Evolutionary conservation across 1,140 invertebrate genomes (phyloP).

Genomic region (Cylas formicarius): DNA sequence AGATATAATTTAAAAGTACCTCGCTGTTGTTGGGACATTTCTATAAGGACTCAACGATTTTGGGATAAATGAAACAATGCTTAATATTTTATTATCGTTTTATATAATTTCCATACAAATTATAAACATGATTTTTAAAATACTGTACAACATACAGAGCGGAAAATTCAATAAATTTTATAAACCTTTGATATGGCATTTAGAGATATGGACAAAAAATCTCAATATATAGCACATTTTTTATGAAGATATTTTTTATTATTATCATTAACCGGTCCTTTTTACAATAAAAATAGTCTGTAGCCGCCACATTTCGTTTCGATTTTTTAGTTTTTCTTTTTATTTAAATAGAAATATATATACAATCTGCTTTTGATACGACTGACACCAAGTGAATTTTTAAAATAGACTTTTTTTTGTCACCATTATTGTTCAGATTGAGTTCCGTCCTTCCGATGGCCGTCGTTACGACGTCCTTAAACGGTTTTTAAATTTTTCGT

Average conservation of each 20-base stretch:
- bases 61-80: constrained; percentile 10
- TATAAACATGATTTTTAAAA: constrained; percentile 62
- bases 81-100: constrained; percentile 46
- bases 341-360: constrained; percentile 36
- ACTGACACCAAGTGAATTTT: constrained; percentile 32
- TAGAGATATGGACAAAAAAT: constrained; percentile 50
- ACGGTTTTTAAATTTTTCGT: constrained; percentile 14
- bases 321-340: too few species aligned
- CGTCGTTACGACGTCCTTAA: constrained; percentile 1
- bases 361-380: constrained; percentile 30
- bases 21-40: too few species aligned
- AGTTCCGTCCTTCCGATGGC: not conserved
- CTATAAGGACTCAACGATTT: too few species aligned
- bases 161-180: constrained; percentile 39
- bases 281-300: constrained; percentile 37
- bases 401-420: constrained; percentile 28
- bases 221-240: constrained; percentile 36
- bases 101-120: constrained; percentile 60
- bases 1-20: too few species aligned
- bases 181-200: constrained; percentile 52
- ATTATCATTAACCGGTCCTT: too few species aligned
- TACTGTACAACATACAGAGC: constrained; percentile 59
- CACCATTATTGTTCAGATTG: constrained; percentile 20
- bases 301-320: too few species aligned
- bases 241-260: constrained; percentile 20